Percentiles rank a stretch among this genome's conserved stretches.
These are phyloP conservation scores for Polylopha cassiicola DNA, from an alignment of 2,888 invertebrate species.

Conservation along the genomic window DNA sequence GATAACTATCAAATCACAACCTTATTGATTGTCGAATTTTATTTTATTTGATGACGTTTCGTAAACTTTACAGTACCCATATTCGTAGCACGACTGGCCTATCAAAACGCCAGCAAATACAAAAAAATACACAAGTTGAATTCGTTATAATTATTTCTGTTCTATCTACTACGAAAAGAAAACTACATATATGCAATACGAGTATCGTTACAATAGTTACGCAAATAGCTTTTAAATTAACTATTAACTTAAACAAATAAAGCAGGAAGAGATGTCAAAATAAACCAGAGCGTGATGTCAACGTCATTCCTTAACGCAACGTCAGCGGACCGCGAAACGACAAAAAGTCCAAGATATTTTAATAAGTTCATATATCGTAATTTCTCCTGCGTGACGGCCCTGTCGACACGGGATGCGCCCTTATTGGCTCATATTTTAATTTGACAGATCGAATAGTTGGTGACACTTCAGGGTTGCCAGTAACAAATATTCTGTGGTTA, in stretches of 20 bases:
- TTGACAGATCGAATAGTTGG: constrained; percentile 58
- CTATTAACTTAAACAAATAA: constrained; percentile 27
- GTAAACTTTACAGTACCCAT: too few relatives aligned
- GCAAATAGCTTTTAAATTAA: constrained; percentile 9
- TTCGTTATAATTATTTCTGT: too few relatives aligned
- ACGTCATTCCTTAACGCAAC: constrained; percentile 43
- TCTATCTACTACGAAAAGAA: too few relatives aligned
- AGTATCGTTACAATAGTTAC: constrained; percentile 1
- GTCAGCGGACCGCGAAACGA: constrained; percentile 64
- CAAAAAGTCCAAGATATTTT: constrained; percentile 63
- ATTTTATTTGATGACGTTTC: too few relatives aligned
- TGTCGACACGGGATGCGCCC: constrained; percentile 58
- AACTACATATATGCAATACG: too few relatives aligned
- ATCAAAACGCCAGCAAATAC: too few relatives aligned
- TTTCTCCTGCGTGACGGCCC: constrained; percentile 64
- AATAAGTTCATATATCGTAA: constrained; percentile 72
- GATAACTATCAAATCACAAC: too few relatives aligned
- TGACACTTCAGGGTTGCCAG: constrained; percentile 47
- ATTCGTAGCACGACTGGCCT: too few relatives aligned
- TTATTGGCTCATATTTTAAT: constrained; percentile 75
- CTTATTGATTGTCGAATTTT: too few relatives aligned
- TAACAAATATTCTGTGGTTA: constrained; percentile 6
- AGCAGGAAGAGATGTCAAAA: constrained; percentile 37
- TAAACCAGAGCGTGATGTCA: constrained; percentile 31
- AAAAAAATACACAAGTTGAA: too few relatives aligned